phyloP scores from a whole-genome alignment of 2,888 invertebrate species.

The Euzophera pinguis region DNA sequence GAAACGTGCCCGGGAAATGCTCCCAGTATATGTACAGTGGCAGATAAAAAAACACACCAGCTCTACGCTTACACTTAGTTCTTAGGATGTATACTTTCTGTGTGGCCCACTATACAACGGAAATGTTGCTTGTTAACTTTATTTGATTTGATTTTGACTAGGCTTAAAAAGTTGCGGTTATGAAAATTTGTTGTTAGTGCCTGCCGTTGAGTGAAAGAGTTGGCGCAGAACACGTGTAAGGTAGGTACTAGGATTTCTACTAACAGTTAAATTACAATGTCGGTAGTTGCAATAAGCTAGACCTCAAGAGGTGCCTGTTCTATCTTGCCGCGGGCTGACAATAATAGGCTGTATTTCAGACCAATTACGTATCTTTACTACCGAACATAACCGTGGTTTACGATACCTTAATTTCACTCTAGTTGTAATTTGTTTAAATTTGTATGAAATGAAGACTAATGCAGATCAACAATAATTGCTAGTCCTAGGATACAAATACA shows the following conservation, averaged over 20 bases:
- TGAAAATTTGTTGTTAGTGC: neutral
- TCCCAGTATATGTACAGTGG: neutral
- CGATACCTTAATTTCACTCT: neutral
- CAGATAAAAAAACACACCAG: too few relatives aligned
- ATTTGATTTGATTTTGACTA: too few relatives aligned
- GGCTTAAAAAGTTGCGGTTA: neutral
- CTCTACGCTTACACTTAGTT: too few relatives aligned
- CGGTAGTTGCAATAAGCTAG: too few relatives aligned
- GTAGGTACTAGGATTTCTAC: too few relatives aligned
- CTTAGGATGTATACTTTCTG: too few relatives aligned
- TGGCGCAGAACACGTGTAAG: too few relatives aligned
- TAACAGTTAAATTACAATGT: too few relatives aligned
- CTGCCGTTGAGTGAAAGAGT: too few relatives aligned
- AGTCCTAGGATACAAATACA: neutral
- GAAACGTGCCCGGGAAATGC: neutral
- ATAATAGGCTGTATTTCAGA: constrained; percentile 31
- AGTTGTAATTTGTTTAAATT: neutral
- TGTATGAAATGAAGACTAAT: constrained; percentile 1
- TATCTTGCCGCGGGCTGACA: constrained; percentile 15
- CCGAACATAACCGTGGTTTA: constrained; percentile 22
- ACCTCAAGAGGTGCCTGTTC: neutral
- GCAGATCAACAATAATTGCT: neutral
- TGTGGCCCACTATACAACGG: too few relatives aligned
- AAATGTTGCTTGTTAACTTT: too few relatives aligned
- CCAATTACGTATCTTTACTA: constrained; percentile 31